Conservation (phyloP, 2,888 invertebrate species). For the Calephelis perditalis region DNA sequence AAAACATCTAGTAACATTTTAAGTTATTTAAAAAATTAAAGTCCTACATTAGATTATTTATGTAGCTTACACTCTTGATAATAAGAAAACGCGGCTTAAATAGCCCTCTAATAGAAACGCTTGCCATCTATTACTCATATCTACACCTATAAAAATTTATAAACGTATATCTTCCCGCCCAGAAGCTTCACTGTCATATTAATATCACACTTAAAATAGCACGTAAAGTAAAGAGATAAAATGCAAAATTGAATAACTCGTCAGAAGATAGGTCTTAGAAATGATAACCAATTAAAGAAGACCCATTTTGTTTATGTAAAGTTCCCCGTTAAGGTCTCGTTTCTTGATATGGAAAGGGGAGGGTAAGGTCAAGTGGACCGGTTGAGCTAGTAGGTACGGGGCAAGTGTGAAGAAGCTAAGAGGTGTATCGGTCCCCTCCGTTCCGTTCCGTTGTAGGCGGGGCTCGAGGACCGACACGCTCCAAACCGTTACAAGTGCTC, state of each 20-base stretch:
- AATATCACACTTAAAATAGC: conserved; percentile 26
- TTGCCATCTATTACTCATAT: conserved; percentile 39
- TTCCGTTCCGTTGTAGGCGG: conserved; percentile 62
- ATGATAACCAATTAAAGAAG: conserved; percentile 39
- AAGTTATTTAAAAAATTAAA: no score
- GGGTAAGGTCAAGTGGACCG: conserved; percentile 42
- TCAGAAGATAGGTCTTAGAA: conserved; percentile 37
- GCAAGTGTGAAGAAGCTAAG: conserved; percentile 74
- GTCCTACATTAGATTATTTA: no score
- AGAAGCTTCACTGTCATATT: conserved; percentile 46
- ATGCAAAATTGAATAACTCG: conserved; percentile 33
- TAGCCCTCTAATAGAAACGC: conserved; percentile 35
- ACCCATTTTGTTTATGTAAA: conserved; percentile 34
- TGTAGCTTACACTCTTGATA: conserved; percentile 3
- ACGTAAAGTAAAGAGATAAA: conserved; percentile 31
- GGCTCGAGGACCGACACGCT: conserved; percentile 46
- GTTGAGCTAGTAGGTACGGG: conserved; percentile 65
- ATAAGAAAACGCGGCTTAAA: conserved; percentile 21
- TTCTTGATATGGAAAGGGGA: conserved; percentile 32
- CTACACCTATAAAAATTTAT: conserved; percentile 57
- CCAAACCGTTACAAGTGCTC: conserved; percentile 61
- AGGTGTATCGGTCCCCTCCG: conserved; percentile 64
- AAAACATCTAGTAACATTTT: no score
- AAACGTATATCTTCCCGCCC: conserved; percentile 57
- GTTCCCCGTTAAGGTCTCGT: conserved; percentile 15